Evolutionary conservation across 2,888 invertebrate species (phyloP).

Genomic region (Stenotaenia linearis): DNA sequence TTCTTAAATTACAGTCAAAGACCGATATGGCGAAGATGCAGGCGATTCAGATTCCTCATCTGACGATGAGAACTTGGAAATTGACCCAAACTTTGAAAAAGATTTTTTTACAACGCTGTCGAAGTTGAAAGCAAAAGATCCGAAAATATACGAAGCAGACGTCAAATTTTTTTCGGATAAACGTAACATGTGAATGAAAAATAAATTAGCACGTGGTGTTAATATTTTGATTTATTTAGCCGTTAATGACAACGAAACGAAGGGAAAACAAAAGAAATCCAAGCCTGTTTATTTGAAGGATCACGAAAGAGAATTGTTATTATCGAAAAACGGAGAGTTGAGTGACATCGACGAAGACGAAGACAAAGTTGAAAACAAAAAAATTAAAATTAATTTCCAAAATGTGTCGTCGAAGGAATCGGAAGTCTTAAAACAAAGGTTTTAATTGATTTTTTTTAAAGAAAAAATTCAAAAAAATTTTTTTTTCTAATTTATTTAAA

Average conservation of each 20-base stretch:
- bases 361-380: not conserved
- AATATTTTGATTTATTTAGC: not conserved
- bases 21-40: constrained; percentile 60
- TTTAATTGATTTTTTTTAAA: too few relatives aligned
- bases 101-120: constrained; percentile 82
- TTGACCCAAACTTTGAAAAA: constrained; percentile 66
- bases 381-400: constrained; percentile 19
- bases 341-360: not conserved
- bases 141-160: constrained; percentile 75
- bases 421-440: constrained; percentile 22
- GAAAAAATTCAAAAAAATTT: not conserved
- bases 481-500: not conserved
- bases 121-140: constrained; percentile 79
- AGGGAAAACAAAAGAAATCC: constrained; percentile 49
- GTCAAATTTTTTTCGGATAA: constrained; percentile 59
- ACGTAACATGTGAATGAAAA: not conserved
- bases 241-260: not conserved
- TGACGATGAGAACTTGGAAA: constrained; percentile 52
- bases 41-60: constrained; percentile 52
- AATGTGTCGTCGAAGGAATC: constrained; percentile 37
- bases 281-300: constrained; percentile 66
- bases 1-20: constrained; percentile 58
- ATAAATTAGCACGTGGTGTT: not conserved
- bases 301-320: constrained; percentile 68
- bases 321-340: constrained; percentile 52